Conservation (phyloP, 2,113 vertebrate genomes). For the Xenopus laevis region DNA sequence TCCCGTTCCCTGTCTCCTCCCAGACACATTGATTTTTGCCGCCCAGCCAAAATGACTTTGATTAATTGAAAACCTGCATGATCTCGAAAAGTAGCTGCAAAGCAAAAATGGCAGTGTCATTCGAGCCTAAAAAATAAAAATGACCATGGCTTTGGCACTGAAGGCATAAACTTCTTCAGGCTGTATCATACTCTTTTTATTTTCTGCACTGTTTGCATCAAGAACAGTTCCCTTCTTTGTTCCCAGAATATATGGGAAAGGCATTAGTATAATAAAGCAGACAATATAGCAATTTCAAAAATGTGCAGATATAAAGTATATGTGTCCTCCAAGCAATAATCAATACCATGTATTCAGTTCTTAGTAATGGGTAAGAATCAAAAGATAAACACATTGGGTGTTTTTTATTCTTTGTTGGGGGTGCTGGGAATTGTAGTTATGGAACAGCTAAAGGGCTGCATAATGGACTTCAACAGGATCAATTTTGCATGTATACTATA, state of each 20-base stretch:
- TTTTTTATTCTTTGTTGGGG: too few species aligned
- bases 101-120: constrained; percentile 30
- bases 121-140: constrained; percentile 18
- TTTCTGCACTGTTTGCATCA: not conserved
- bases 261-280: too few species aligned
- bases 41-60: constrained; percentile 44
- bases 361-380: too few species aligned
- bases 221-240: not conserved
- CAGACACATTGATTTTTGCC: constrained; percentile 46
- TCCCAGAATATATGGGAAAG: not conserved
- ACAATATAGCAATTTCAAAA: too few species aligned
- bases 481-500: too few species aligned
- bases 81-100: constrained; percentile 38
- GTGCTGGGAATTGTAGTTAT: too few species aligned
- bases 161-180: not conserved
- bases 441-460: too few species aligned
- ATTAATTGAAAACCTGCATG: constrained; percentile 45
- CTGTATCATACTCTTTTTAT: not conserved
- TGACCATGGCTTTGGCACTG: not conserved
- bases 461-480: too few species aligned
- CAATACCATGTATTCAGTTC: too few species aligned
- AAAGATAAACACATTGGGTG: too few species aligned
- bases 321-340: too few species aligned
- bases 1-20: constrained; percentile 36
- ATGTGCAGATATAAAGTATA: too few species aligned